Conservation (phyloP, 2,888 invertebrate species). For the Nebria brevicollis region DNA sequence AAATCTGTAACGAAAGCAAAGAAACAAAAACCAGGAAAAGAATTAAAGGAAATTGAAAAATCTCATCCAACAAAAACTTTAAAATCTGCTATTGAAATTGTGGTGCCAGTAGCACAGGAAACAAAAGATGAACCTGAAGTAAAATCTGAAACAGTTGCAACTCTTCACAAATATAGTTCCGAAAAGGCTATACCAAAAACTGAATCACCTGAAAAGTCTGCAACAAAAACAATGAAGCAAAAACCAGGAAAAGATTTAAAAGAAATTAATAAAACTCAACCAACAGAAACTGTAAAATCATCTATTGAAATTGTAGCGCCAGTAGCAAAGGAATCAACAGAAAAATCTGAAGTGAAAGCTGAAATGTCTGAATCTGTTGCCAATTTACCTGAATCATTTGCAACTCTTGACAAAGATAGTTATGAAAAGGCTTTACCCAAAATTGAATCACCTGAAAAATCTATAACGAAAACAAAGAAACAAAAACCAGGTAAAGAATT, state of each 20-base stretch:
- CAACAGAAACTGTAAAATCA: neutral
- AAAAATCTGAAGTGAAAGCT: constrained; percentile 8
- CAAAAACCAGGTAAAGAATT: constrained; percentile 60
- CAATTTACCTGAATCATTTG: no score
- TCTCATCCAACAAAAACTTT: neutral
- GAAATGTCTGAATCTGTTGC: constrained; percentile 4
- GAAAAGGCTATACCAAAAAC: neutral
- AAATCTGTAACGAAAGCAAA: constrained; percentile 52
- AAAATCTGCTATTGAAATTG: neutral
- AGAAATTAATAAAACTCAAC: neutral
- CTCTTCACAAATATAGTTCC: neutral
- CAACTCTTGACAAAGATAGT: no score
- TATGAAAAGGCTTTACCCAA: no score
- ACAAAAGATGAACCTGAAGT: no score
- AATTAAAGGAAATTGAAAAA: constrained; percentile 5
- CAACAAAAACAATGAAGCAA: neutral
- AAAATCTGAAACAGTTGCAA: neutral
- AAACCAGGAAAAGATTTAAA: neutral
- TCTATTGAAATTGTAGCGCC: neutral
- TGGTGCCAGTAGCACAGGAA: neutral
- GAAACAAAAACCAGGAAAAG: constrained; percentile 4
- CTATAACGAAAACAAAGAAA: neutral
- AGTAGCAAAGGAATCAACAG: constrained; percentile 27
- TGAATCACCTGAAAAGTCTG: no score
- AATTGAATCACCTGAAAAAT: neutral